A percentile compares a stretch with the other conserved stretches of the same genome.
Conservation (phyloP, 2,888 invertebrate species). For the Pyrochroa serraticornis region DNA sequence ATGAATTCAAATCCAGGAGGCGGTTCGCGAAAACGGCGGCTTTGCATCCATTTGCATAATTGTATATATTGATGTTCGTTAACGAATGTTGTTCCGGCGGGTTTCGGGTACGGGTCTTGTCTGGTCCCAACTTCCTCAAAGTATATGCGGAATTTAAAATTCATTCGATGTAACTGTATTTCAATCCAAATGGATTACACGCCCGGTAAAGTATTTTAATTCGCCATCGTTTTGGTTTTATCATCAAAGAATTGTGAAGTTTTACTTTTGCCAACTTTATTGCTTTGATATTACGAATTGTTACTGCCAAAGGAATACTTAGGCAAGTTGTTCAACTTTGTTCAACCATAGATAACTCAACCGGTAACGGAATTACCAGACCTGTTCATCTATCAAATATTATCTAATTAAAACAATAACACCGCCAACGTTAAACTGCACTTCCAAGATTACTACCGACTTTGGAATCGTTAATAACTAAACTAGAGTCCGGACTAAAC, state of each 20-base stretch:
- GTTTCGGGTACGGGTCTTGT: slow-evolving; percentile 25
- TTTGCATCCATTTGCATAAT: slow-evolving; percentile 60
- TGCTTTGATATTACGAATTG: slow-evolving; percentile 33
- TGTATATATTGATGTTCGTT: slow-evolving; percentile 60
- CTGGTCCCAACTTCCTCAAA: slow-evolving; percentile 22
- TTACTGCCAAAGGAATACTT: slow-evolving; percentile 7
- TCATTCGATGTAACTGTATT: slow-evolving; percentile 47
- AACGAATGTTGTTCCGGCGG: slow-evolving; percentile 52
- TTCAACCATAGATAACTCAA: slow-evolving; percentile 5
- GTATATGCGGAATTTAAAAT: slow-evolving; percentile 39
- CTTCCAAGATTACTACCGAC: too few species aligned
- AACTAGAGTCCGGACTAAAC: too few species aligned
- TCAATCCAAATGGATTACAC: slow-evolving; percentile 50
- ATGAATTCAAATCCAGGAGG: slow-evolving; percentile 57
- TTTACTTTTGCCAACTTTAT: slow-evolving; percentile 35
- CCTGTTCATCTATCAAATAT: slow-evolving; percentile 13
- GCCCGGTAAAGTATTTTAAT: slow-evolving; percentile 47
- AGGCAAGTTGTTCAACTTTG: background rate
- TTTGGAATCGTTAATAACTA: too few species aligned
- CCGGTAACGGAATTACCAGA: background rate
- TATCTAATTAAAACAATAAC: slow-evolving; percentile 5
- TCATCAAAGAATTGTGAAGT: slow-evolving; percentile 41
- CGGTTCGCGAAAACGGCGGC: slow-evolving; percentile 55
- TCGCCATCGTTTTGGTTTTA: slow-evolving; percentile 40
- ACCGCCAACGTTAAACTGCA: background rate